Percentiles rank a stretch among this genome's conserved stretches.
Conservation (phyloP, 2,797 vertebrate species). For the Tokudaia muenninki region DNA sequence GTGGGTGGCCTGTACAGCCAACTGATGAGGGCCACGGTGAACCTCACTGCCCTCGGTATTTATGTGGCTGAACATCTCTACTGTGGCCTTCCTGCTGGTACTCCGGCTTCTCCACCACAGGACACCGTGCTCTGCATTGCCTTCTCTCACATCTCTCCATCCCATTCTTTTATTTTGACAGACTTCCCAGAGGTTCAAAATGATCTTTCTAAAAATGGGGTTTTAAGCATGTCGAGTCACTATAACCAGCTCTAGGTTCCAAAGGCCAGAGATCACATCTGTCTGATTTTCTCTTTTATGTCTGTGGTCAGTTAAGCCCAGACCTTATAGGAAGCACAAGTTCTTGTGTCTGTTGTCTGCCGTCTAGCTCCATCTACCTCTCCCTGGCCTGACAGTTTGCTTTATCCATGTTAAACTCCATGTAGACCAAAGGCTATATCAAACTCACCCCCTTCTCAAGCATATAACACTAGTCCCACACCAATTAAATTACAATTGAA, state of each 20-base stretch:
- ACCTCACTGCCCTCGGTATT: background rate
- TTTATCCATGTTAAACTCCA: background rate
- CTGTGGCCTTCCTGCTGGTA: background rate
- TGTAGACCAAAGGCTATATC: background rate
- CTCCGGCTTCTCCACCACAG: background rate
- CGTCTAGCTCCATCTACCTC: background rate
- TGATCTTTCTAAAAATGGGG: background rate
- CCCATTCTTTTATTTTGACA: background rate
- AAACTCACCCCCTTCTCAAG: background rate
- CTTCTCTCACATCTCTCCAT: background rate
- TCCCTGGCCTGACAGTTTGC: too few relatives aligned
- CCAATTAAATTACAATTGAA: background rate
- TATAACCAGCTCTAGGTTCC: background rate
- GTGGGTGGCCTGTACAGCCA: background rate
- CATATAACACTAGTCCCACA: background rate
- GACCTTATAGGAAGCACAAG: background rate
- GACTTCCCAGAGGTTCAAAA: background rate
- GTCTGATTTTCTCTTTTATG: background rate
- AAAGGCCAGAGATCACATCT: background rate
- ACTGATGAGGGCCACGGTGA: background rate
- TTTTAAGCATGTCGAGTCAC: background rate
- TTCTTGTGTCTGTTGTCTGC: background rate
- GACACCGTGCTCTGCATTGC: background rate
- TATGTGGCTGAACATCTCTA: background rate
- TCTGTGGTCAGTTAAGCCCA: background rate